Base-by-base conservation (phyloP, 2,113 vertebrate genomes). In the Epinephelus moara region DNA sequence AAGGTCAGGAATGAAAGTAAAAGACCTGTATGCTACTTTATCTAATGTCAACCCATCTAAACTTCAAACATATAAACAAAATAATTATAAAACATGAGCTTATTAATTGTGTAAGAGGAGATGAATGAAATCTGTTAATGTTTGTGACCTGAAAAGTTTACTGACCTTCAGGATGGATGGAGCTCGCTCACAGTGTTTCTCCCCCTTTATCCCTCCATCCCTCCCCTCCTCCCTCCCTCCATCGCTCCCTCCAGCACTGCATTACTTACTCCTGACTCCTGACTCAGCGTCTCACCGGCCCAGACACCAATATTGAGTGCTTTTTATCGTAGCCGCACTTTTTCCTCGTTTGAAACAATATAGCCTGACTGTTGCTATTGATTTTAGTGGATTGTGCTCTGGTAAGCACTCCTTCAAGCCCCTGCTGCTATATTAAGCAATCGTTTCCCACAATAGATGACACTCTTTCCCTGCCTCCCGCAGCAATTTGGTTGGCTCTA, bases 381-480 rank as follows among this genome's bases (percentile, higher is more conserved):
- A 98, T 98, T 94, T 86, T 47, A 92, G 93, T 89, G 95, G 95
- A 94, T 82, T 94, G 96, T 90, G 94, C 87, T 95, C 81, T 88
- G 95, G 92, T 94, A 95, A 95, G 95, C 91, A 94, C 89, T 95
- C 95, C 95, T 96, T 69, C 53, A 95, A 96, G 95, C 96, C 94
- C 85, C 95, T 64, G 91, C 93, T 85, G 95, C 94, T 95, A 94
- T 96, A 97, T 97, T 97, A 97, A 97, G 96, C 96, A 95, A 96
- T 97, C 95, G 94, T 96, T 97, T 95, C 92, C 96, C 96, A 93
- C 81, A 94, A 96, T 95, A 93, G 96, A 96, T 96, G 97, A 97
- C 97, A 97, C 88, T 94, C 87, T 88, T 90, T 81, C 89, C 95
- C 93, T 95, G 94, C 95, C 94, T 96, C 95, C 95, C 49, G 85